Percentiles rank a stretch among this genome's conserved stretches.
Conservation (phyloP, 2,888 invertebrate genomes). For the Cerastoderma edule region DNA sequence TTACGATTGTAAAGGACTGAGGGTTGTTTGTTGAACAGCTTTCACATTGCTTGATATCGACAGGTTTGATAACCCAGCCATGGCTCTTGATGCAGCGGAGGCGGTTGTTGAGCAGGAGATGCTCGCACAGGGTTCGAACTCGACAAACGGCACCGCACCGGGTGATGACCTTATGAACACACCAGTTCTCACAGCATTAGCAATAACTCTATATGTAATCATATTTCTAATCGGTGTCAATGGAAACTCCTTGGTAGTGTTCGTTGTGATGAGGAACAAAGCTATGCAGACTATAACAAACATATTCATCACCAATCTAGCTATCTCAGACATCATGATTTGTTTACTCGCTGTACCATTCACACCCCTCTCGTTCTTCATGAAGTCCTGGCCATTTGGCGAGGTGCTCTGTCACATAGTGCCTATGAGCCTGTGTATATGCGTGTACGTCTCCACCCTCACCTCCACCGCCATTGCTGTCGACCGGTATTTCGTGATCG, state of each 20-base stretch:
- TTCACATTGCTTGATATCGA: too few species aligned
- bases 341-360: slow-evolving; percentile 97
- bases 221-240: slow-evolving; percentile 92
- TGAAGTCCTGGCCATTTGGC: slow-evolving; percentile 96
- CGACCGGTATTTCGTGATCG: slow-evolving; percentile 98
- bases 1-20: too few species aligned
- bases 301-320: slow-evolving; percentile 97
- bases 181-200: slow-evolving; percentile 71
- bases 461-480: slow-evolving; percentile 98
- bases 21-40: too few species aligned
- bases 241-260: slow-evolving; percentile 90
- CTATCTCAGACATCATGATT: slow-evolving; percentile 96
- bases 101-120: slow-evolving; percentile 12
- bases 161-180: slow-evolving; percentile 64
- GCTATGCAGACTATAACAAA: slow-evolving; percentile 99
- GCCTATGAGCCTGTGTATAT: slow-evolving; percentile 92
- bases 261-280: slow-evolving; percentile 95
- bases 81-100: neutral
- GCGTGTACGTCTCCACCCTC: slow-evolving; percentile 98
- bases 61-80: too few species aligned
- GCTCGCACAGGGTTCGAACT: slow-evolving; percentile 1
- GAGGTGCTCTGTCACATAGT: slow-evolving; percentile 95
- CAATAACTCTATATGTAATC: slow-evolving; percentile 87
- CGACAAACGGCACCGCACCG: neutral
- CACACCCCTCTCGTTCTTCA: slow-evolving; percentile 96